Evolutionary conservation across 2,888 invertebrate species (phyloP), one percentile per base, ranked within the genome.

Genomic region (Hyposoter didymator): DNA sequence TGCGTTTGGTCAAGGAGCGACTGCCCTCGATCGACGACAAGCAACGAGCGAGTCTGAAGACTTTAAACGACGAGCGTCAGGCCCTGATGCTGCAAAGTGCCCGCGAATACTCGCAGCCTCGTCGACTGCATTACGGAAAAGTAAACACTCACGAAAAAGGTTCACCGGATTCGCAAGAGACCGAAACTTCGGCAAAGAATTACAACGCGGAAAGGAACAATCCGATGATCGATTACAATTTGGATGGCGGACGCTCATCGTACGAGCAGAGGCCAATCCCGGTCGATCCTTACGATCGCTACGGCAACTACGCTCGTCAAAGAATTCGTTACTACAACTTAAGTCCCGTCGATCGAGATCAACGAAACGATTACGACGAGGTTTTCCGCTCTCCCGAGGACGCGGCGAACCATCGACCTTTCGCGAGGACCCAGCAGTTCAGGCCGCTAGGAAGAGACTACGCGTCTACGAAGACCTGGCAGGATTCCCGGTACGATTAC

Each of bases 61-160:
- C 88, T 8, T 76, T 89, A 14, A 87, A 90, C 35, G 80, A 87
- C 39, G 90, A 91, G 69, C 87, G 89, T 14, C 90, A 90, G 39
- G 88, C 90, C 4, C 49, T 89, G 14, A 87, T 89, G 84, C 59
- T 88, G 14, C 87, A 90, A 12, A 84, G 88, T 1, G 85, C 88
- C 0, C 85, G 87, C 0, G 89, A 91, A 45, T 89, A 90, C 66
- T 85, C 90, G 1, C 88, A 90, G 39, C 87, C 89, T 1, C 89
- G 91, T 73, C 88, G 86, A n/a, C 49, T 90, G 49, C 90, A 90
- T 69, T 91, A 90, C 70, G 91, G 92, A 1, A 91, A 91, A 79
- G 85, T 91, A 8, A 91, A 89, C 22, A 88, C 89, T 22, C 90
- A 90, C 22, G 88, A 88, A 76, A 88, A 88, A 64, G 86, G 84